Conservation (phyloP, 2,797 vertebrate genomes). For the Eulemur coronatus region DNA sequence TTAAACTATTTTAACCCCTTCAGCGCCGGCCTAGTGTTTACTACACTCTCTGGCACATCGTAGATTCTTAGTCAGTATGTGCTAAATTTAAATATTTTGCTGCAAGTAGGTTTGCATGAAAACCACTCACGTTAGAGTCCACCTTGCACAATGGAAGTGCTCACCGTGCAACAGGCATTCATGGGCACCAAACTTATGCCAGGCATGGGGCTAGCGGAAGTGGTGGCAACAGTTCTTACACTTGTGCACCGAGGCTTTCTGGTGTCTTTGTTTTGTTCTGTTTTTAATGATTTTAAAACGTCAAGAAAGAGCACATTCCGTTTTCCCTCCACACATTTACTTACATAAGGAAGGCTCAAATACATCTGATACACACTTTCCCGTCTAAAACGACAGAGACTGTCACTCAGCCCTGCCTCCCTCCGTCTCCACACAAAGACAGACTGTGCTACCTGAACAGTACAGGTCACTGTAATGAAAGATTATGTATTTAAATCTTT, state of each 20-base stretch:
- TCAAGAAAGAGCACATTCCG: not conserved
- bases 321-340: not conserved
- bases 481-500: not conserved
- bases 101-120: not conserved
- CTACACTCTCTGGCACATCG: not conserved
- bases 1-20: not conserved
- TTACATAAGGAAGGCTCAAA: not conserved
- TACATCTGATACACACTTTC: not conserved
- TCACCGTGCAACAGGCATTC: not conserved
- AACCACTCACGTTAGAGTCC: not conserved
- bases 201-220: rapidly evolving
- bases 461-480: not conserved
- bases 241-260: not conserved
- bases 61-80: not conserved
- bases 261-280: not conserved
- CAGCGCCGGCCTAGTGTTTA: not conserved
- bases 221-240: not conserved
- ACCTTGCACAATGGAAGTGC: not conserved
- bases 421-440: not conserved
- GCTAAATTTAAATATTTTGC: not conserved
- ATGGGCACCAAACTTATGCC: not conserved
- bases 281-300: not conserved
- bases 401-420: not conserved
- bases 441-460: not conserved
- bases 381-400: not conserved